Evolutionary conservation across 2,888 invertebrate species (phyloP).

Genomic region (Athalia rosae): DNA sequence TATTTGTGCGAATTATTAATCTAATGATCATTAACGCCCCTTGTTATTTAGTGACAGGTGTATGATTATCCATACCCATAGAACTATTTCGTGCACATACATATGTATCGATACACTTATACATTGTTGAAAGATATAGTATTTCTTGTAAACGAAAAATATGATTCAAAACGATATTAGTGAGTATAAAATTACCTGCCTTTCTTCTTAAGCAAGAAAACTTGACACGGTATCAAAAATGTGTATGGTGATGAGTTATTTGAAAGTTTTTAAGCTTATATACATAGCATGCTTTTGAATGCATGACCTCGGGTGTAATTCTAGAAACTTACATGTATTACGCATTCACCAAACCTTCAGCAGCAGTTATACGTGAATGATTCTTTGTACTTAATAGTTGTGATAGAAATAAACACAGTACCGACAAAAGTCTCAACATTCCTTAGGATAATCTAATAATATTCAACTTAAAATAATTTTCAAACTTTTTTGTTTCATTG

Average conservation of each 20-base stretch:
- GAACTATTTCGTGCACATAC: background rate
- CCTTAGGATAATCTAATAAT: slow-evolving; percentile 1
- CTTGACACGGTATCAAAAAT: slow-evolving; percentile 23
- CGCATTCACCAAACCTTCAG: slow-evolving; percentile 14
- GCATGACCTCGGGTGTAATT: background rate
- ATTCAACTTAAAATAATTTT: slow-evolving; percentile 16
- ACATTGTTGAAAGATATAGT: background rate
- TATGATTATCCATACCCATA: background rate
- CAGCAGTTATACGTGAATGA: slow-evolving; percentile 6
- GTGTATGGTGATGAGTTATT: background rate
- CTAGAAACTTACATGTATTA: background rate
- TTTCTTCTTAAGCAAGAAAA: background rate
- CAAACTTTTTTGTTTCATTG: slow-evolving; percentile 19
- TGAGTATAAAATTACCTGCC: slow-evolving; percentile 36
- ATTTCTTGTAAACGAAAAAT: slow-evolving; percentile 27
- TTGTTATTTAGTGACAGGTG: background rate
- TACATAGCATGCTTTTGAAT: background rate
- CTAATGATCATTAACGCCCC: slow-evolving; percentile 7
- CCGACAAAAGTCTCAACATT: slow-evolving; percentile 23
- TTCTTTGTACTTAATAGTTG: slow-evolving; percentile 31
- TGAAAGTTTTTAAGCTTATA: background rate
- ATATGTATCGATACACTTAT: too few relatives aligned
- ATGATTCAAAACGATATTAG: slow-evolving; percentile 25
- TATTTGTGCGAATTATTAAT: slow-evolving; percentile 2
- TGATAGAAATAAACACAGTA: slow-evolving; percentile 5